Conservation (phyloP, 2,888 invertebrate species). For the Tiliacea citrago region DNA sequence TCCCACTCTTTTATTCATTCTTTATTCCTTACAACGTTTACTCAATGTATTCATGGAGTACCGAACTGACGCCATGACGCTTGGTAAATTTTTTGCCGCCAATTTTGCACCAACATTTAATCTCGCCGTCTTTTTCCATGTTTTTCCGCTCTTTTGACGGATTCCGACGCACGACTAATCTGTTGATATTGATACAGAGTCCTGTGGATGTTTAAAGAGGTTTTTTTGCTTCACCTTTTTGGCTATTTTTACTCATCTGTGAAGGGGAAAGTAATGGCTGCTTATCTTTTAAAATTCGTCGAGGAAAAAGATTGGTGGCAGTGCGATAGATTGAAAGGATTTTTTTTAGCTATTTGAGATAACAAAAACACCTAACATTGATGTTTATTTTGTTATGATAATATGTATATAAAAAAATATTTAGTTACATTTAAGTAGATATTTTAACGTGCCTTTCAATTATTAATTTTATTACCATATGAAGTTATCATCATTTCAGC, state of each 20-base stretch:
- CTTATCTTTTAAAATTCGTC: constrained; percentile 33
- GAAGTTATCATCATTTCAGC: too few species aligned
- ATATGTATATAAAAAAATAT: too few species aligned
- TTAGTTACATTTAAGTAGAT: too few species aligned
- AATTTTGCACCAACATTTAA: constrained; percentile 72
- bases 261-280: constrained; percentile 33
- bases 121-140: constrained; percentile 65
- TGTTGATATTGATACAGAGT: constrained; percentile 84
- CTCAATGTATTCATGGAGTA: constrained; percentile 86
- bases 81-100: constrained; percentile 43
- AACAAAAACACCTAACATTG: too few species aligned
- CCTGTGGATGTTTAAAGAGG: constrained; percentile 50
- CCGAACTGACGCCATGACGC: constrained; percentile 40
- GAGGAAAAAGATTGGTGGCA: not conserved
- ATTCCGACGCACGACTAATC: constrained; percentile 81
- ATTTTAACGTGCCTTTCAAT: too few species aligned
- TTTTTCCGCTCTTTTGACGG: constrained; percentile 81
- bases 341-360: too few species aligned
- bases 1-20: constrained; percentile 83
- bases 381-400: too few species aligned
- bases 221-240: constrained; percentile 61
- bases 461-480: too few species aligned
- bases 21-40: constrained; percentile 81
- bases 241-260: constrained; percentile 49
- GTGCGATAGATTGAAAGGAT: not conserved